Evolutionary conservation across 2,888 invertebrate species (phyloP), one percentile per base, ranked within the genome.

Genomic region (Adelognathus sp.): DNA sequence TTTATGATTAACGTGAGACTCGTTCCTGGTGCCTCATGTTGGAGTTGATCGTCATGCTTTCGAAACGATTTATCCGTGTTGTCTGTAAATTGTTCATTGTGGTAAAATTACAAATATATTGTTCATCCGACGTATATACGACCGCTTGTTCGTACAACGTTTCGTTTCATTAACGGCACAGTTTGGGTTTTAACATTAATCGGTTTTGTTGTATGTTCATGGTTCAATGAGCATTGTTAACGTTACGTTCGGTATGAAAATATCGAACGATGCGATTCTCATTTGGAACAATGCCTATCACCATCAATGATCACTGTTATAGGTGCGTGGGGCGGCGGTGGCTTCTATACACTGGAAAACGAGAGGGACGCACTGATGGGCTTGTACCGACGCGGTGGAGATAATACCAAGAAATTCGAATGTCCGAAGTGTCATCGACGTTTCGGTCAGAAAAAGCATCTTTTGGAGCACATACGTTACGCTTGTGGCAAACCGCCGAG

Each of bases 401-500:
- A 84, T 61, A 88, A 88, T 16, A 83, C 82, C 27, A 89, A 89
- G 78, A 82, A 84, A 27, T 89, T 81, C 85, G 88, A 89, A 78
- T 90, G 91, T 58, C 74, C 87, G n/a, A 86, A 83, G 36, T 90
- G 90, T 71, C 84, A 84, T 27, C 86, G 88, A 74, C 86, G 88
- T 44, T 91, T 89, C 83, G 86, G 88, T 27, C 89, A 89, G 69
- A 89, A 90, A 82, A 90, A 90, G 1, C 89, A 89, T 1, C 86
- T 91, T 7, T 86, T 86, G 31, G 85, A 90, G 36, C 91, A 91
- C 72, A 81, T 89, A 60, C 88, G 85, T 29, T 84, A 87, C 70
- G 84, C 90, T 76, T 91, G 91, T 78, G 91, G 91, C 3, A 86
- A 89, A 29, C 90, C 90, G 58, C 91, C 92, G 29, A 89, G 88